Base-by-base conservation (phyloP, 64 coral and sea anemone genomes). In the Stichodactyla mertensii region DNA sequence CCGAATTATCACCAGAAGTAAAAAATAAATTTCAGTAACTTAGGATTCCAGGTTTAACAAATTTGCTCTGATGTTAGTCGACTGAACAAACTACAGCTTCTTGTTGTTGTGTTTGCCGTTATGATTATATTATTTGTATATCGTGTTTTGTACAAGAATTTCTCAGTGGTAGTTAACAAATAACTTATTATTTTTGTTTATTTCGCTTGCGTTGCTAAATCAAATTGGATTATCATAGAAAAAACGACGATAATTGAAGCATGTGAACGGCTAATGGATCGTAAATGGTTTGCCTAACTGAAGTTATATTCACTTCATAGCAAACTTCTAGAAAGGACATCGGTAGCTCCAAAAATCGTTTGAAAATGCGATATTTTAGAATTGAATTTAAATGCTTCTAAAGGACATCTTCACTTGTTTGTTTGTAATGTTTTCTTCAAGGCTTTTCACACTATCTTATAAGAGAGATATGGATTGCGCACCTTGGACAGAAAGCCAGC, bases 381-480 rank as follows among this genome's bases (percentile, higher is more conserved):
- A 36, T 74, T 2, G 7, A 74, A 10, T 27, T 74, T 74, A 23
- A 74, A 74, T n/a, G 12, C 69, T 27, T 53, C 77, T 52, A 20
- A 81, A 81, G 19, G 1, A 55, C 51, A 81, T 81, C 26, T 52
- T 18, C 20, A 81, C 7, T 81, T 55, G 15, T 81, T 81, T 81
- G 78, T 81, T 11, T 22, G 78, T 81, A 81, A 81, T 81, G 78
- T 81, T 81, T 81, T 18, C 52, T 81, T 81, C 11, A 81, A 80
- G 6, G 26, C 0, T 81, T 81, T 81, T 81, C n/a, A 54, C 78
- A 81, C 78, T 20, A 20, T 55, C 51, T 7, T 9, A 12, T 55
- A 51, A 55, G 19, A 55, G 16, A 55, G 51, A 55, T 52, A 16
- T 81, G 51, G n/a, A 81, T 20, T 54, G 36, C 78, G 36, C 78